Base-by-base conservation (phyloP, 2,888 invertebrate species). In the Sympetrum striolatum region DNA sequence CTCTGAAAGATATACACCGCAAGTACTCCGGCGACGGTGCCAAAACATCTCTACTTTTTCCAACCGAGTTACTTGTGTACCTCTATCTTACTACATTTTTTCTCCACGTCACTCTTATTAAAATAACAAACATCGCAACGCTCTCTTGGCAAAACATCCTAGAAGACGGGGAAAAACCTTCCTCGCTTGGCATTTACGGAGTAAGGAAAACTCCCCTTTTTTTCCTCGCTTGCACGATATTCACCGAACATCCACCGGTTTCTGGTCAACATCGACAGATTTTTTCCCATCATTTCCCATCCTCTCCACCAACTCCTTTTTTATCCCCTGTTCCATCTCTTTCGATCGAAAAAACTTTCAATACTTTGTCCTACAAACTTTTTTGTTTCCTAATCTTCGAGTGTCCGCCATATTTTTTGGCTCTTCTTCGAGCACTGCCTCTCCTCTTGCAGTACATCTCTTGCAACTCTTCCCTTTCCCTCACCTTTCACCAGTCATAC, bases 371-470 rank as follows among this genome's bases (percentile, higher is more conserved):
- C 86, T 64, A 58, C 58, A 86, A 86, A 35, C 58, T 86, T 82
- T 86, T 86, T 86, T 58, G 58, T 60, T 64, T 60, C 86, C 86
- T 37, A 86, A 37, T 86, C 86, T 86, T 60, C 86, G 39, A 60
- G 35, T 60, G 39, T 37, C 37, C 86, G n/a, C 37, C 86, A 31
- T 86, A 60, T 86, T 64, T 82, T 86, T 35, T 60, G 86, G 39
- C 37, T 35, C 37, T 35, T 58, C 82, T 53, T 64, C 86, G 3
- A 31, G 18, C 44, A 15, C 82, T 31, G 8, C 15, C 35, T 44
- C 44, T 44, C 10, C 81, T 53, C 31, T 22, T 82, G 31, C 82
- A 25, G 82, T 31, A n/a, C 44, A 8, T 44, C 12, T 35, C 35
- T 2, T 35, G 37, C 58, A 22, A 64, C 37, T 22, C 58, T 86